A percentile compares a stretch with the other conserved stretches of the same genome.
Conservation (phyloP, 2,888 invertebrate species). For the Ophion obscuratus region DNA sequence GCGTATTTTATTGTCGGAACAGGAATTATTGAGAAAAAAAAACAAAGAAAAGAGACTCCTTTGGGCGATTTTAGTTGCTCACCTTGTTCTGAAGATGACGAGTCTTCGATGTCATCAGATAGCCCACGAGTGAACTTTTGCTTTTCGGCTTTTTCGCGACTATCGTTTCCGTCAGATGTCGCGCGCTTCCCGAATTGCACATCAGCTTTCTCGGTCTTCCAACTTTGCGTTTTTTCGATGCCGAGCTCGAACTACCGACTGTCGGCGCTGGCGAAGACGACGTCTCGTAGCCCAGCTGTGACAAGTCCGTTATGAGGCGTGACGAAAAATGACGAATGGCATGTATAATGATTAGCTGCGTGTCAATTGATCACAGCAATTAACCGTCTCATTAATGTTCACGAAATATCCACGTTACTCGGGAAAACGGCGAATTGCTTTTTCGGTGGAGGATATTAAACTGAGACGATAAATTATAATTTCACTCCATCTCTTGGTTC, state of each 20-base stretch:
- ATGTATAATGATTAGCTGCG: background rate
- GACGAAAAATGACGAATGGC: background rate
- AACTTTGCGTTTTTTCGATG: conserved; percentile 92
- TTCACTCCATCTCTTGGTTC: too few species aligned
- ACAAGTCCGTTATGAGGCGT: background rate
- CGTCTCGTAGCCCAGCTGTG: conserved; percentile 75
- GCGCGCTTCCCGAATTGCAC: conserved; percentile 85
- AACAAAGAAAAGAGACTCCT: conserved; percentile 41
- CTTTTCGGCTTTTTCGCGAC: conserved; percentile 92
- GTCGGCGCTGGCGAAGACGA: conserved; percentile 76
- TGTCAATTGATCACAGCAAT: background rate
- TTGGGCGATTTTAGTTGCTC: conserved; percentile 10
- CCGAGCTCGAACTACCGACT: conserved; percentile 75
- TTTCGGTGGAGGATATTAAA: too few species aligned
- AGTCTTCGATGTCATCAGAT: conserved; percentile 88
- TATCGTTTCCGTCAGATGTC: conserved; percentile 90
- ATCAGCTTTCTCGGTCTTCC: conserved; percentile 91
- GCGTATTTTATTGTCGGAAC: background rate
- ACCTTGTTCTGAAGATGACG: conserved; percentile 85
- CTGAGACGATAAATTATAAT: too few species aligned
- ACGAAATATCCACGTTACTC: too few species aligned
- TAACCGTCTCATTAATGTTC: background rate
- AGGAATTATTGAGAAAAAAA: conserved; percentile 27
- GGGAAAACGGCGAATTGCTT: too few species aligned
- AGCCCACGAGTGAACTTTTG: conserved; percentile 88